phyloP scores from a whole-genome alignment of 2,888 invertebrate species.

The Masnerella sp. region DNA sequence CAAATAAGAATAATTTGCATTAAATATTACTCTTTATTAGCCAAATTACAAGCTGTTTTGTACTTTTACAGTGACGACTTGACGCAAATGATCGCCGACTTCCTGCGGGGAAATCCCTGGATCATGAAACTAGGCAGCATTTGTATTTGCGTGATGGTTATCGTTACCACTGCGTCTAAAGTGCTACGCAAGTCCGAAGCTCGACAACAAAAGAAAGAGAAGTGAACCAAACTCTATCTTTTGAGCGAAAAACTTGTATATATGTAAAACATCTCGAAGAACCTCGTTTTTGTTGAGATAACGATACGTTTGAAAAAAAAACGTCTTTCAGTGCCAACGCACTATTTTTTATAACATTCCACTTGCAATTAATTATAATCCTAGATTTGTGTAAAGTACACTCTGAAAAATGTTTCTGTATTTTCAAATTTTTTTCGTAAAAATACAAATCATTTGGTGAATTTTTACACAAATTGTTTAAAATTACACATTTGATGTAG shows the following conservation, averaged over 20 bases:
- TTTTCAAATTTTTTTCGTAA: too few relatives aligned
- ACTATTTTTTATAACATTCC: too few relatives aligned
- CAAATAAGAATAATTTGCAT: not conserved
- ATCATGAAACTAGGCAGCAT: slow-evolving; percentile 79
- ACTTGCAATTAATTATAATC: too few relatives aligned
- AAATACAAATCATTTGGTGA: too few relatives aligned
- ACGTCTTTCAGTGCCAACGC: too few relatives aligned
- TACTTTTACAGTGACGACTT: slow-evolving; percentile 81
- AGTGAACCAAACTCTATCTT: slow-evolving; percentile 53
- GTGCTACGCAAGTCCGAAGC: slow-evolving; percentile 70
- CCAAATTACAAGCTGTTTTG: slow-evolving; percentile 10
- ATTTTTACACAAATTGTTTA: too few relatives aligned
- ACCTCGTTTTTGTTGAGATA: too few relatives aligned
- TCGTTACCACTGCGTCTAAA: slow-evolving; percentile 75
- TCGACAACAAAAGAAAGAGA: slow-evolving; percentile 71
- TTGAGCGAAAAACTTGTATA: slow-evolving; percentile 41
- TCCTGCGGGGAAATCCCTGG: slow-evolving; percentile 80
- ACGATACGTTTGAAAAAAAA: too few relatives aligned
- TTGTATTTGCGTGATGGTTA: slow-evolving; percentile 77
- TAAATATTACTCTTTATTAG: slow-evolving; percentile 18
- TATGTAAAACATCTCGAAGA: slow-evolving; percentile 52
- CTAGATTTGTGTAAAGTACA: too few relatives aligned
- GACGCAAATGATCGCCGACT: slow-evolving; percentile 79
- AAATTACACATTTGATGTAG: too few relatives aligned
- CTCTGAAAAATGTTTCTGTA: too few relatives aligned